Evolutionary conservation across 2,113 vertebrate species (phyloP), one percentile per base, ranked within the genome.

Genomic region (Paracanthobrama guichenoti): DNA sequence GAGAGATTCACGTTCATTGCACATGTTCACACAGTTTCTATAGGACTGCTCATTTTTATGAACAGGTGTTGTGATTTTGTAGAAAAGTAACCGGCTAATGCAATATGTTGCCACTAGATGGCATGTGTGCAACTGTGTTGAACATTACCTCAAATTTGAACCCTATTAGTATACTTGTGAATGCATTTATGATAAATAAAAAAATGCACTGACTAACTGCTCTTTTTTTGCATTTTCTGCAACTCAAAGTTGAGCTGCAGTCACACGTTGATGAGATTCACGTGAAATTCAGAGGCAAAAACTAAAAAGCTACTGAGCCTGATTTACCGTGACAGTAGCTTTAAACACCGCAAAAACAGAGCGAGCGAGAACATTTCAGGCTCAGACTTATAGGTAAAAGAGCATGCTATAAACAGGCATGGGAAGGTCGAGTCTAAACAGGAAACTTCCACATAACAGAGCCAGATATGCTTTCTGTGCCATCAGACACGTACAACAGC

Each of bases 321-420:
- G 12, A 50, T n/a, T 72, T 46, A 39, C 71, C 24, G 69, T 31
- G n/a, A 28, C 81, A 55, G 20, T 14, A 53, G 20, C 60, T 18
- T 20, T 82, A 73, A 69, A 71, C 48, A 77, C 16, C 55, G 64
- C 22, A 85, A 86, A 50, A 18, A 86, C 81, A 48, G 16, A 48
- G 4, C 75, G 71, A 28, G 18, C 77, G 80, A 53, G 18, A 53
- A 0, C 0, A 86, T 83, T 44, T 13, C 88, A 89, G 85, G 89
- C 72, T 86, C 88, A 55, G 53, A 55, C 42, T 46, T 66, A 4
- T 35, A 35, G n/a, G 67, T 82, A 46, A 73, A 60, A 64, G 26
- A 74, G 55, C 57, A 50, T 6, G 7, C 83, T 77, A 82, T 81
- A 77, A 88, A 87, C 77, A 91, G 90, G 87, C 84, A 76, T 78